Conservation (phyloP, 2,113 vertebrate genomes). For the Arvicanthis niloticus region DNA sequence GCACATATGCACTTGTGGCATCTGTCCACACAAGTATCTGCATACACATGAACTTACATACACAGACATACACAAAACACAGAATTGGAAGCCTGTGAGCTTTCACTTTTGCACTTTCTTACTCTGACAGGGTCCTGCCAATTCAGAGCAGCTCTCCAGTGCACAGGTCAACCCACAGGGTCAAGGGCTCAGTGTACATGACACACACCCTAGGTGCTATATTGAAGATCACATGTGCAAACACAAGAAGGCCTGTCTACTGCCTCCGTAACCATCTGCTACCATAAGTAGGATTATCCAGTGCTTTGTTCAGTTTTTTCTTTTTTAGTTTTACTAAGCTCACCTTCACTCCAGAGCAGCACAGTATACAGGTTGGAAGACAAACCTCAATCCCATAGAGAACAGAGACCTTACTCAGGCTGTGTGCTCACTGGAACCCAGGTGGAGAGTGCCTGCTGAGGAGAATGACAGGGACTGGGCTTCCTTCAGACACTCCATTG, state of each 20-base stretch:
- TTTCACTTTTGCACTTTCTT: not conserved
- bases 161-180: not conserved
- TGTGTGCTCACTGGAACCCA: too few species aligned
- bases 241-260: accelerated
- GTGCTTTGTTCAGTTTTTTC: not conserved
- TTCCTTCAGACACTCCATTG: not conserved
- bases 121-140: not conserved
- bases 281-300: not conserved
- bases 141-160: not conserved
- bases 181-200: accelerated
- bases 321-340: not conserved
- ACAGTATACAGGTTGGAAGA: not conserved
- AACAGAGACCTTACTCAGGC: not conserved
- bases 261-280: not conserved
- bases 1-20: not conserved
- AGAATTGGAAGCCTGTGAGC: not conserved
- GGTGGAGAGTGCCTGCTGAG: not conserved
- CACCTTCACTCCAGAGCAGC: not conserved
- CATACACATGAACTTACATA: not conserved
- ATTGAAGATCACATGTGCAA: not conserved
- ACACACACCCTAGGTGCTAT: accelerated
- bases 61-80: too few species aligned
- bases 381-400: not conserved
- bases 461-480: not conserved
- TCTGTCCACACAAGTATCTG: not conserved